These are phyloP conservation scores for Phrynocephalus versicolor DNA, from an alignment of 2,113 vertebrate species.

Conservation along the genomic window DNA sequence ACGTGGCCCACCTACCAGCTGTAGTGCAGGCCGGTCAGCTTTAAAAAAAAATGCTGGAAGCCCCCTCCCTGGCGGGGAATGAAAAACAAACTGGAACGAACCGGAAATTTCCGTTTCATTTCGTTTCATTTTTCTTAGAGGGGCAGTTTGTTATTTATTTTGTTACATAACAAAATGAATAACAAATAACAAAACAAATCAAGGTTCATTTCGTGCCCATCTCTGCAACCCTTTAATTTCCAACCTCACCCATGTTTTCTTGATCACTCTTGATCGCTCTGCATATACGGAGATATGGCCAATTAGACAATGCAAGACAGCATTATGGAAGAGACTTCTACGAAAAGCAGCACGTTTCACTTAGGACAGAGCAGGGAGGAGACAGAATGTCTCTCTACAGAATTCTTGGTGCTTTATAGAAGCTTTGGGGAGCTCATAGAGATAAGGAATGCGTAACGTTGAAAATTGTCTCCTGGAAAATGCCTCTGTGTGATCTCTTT, in stretches of 20 bases:
- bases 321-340: constrained; percentile 22
- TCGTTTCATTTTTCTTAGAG: no score
- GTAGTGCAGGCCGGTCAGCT: no score
- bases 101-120: no score
- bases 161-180: no score
- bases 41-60: no score
- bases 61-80: no score
- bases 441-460: constrained; percentile 34
- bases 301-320: constrained; percentile 6
- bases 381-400: constrained; percentile 48
- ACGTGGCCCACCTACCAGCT: no score
- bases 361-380: constrained; percentile 14
- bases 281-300: neutral
- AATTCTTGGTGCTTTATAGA: constrained; percentile 41
- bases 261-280: neutral
- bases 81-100: no score
- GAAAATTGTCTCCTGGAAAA: constrained; percentile 42
- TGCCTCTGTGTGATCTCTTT: constrained; percentile 48
- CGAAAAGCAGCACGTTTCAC: constrained; percentile 9
- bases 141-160: no score
- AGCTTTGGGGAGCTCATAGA: constrained; percentile 35
- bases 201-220: no score
- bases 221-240: constrained; percentile 15
- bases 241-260: constrained; percentile 32
- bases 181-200: no score